Evolutionary conservation across 1,140 invertebrate genomes (phyloP).

Genomic region (Neotoxoptera formosana): DNA sequence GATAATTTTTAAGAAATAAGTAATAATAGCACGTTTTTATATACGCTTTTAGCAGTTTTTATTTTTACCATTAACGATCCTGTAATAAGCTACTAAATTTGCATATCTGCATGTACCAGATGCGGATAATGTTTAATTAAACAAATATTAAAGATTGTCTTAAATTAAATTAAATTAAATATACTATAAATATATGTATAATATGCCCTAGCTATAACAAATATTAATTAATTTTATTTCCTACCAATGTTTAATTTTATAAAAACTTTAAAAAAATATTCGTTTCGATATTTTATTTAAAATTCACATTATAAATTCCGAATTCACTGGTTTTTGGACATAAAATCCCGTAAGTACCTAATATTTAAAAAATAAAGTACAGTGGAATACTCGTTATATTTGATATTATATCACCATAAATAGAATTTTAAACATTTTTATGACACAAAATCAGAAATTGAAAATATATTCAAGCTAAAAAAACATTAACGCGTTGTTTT

Average conservation of each 20-base stretch:
- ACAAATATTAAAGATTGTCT: background rate
- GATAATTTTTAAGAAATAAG: background rate
- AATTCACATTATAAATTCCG: background rate
- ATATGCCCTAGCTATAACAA: background rate
- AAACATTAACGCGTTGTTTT: background rate
- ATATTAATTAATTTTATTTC: background rate
- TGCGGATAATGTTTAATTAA: background rate
- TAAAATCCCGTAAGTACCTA: background rate
- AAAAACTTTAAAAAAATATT: background rate
- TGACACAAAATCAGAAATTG: background rate
- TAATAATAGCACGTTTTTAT: background rate
- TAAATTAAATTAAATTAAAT: background rate
- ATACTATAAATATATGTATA: background rate
- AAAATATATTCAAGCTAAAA: background rate
- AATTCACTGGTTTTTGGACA: background rate
- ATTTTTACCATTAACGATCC: background rate
- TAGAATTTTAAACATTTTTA: background rate
- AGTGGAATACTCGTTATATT: background rate
- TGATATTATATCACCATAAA: background rate
- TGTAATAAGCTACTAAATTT: background rate
- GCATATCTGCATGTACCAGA: constrained; percentile 10
- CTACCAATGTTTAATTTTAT: background rate
- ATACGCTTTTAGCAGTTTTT: background rate
- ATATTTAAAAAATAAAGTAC: background rate
- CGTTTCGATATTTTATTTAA: background rate